Conservation (phyloP, 2,113 vertebrate species). For the Cairina moschata region DNA sequence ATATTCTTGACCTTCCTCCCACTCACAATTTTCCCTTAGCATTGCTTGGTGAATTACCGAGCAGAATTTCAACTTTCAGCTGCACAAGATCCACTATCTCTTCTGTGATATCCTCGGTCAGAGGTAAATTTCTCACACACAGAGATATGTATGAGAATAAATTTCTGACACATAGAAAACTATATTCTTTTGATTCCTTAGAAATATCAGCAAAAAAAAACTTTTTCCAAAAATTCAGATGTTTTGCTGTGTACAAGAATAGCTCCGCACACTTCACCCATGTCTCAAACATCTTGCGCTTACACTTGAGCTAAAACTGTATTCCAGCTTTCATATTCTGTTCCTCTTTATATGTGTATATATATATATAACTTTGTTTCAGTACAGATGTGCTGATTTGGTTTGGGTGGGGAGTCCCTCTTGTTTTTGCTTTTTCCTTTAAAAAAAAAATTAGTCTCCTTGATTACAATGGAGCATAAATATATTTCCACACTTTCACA, state of each 20-base stretch:
- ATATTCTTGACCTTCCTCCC: not conserved
- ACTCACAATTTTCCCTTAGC: not conserved
- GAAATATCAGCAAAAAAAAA: not conserved
- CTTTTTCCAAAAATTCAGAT: not conserved
- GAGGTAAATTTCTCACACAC: not conserved
- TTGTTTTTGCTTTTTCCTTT: not conserved
- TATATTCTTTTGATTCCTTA: not conserved
- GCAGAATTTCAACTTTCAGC: not conserved
- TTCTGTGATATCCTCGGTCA: not conserved
- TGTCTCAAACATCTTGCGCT: not conserved
- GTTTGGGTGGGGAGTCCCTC: not conserved
- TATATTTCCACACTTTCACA: not conserved
- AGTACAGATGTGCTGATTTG: not conserved
- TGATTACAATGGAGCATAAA: not conserved
- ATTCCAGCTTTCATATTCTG: not conserved
- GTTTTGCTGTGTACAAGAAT: not conserved
- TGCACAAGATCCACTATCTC: not conserved
- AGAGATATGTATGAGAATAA: not conserved
- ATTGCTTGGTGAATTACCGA: not conserved
- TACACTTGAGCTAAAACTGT: rapidly evolving
- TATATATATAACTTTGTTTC: not conserved
- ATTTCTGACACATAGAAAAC: not conserved
- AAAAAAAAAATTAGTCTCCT: not conserved
- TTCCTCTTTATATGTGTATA: not conserved
- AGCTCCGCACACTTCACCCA: not conserved